Percentiles rank a stretch among this genome's conserved stretches.
Conservation (phyloP, 2,113 vertebrate genomes). For the Lamprologus callipterus region DNA sequence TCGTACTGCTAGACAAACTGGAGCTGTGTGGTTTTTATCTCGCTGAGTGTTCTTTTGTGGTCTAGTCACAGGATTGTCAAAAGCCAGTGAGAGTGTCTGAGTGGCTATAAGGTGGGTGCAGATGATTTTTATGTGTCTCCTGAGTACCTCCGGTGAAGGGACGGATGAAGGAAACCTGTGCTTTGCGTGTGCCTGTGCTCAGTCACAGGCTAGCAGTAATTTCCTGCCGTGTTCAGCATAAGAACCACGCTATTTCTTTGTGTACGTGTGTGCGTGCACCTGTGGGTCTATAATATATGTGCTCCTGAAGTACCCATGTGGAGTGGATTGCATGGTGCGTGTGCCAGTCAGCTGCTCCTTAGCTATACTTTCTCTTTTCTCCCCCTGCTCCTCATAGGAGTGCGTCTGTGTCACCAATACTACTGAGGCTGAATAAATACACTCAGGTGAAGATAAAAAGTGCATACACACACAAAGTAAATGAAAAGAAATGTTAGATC, state of each 20-base stretch:
- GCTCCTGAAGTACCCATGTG: background rate
- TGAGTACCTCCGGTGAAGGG: background rate
- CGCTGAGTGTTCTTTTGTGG: background rate
- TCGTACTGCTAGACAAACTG: background rate
- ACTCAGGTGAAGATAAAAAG: background rate
- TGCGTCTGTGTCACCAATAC: background rate
- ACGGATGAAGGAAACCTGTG: background rate
- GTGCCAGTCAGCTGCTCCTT: slow-evolving; percentile 36
- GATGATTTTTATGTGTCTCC: slow-evolving; percentile 1
- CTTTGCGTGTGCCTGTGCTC: background rate
- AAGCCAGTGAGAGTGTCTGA: slow-evolving; percentile 8
- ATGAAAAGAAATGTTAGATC: background rate
- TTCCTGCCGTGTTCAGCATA: background rate
- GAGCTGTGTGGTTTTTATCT: slow-evolving; percentile 23
- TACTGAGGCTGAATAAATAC: background rate
- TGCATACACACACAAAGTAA: background rate
- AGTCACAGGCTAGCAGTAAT: background rate
- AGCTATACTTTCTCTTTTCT: background rate
- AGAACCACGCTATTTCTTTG: background rate
- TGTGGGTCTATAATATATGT: background rate
- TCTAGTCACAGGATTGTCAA: slow-evolving; percentile 10
- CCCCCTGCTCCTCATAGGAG: background rate
- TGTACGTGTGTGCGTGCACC: background rate
- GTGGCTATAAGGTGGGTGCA: slow-evolving; percentile 3
- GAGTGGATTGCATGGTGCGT: slow-evolving; percentile 6